These are phyloP conservation scores for Brienomyrus longianalis DNA, from an alignment of 2,113 vertebrate genomes.

Conservation along the genomic window DNA sequence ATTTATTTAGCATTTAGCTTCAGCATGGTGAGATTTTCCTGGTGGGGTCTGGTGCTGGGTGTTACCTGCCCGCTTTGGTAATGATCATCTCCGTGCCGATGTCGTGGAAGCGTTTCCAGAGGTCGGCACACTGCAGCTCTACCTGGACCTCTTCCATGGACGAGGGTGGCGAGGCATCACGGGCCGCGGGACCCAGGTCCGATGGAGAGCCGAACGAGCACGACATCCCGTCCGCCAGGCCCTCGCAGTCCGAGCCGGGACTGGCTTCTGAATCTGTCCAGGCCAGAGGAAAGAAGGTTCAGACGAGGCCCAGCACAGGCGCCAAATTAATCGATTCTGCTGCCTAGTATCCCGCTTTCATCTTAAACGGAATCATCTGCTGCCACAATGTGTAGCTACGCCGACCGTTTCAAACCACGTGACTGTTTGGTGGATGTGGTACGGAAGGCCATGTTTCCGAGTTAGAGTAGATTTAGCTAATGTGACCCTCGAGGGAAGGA, in stretches of 20 bases:
- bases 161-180: slow-evolving; percentile 61
- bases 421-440: background rate
- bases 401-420: background rate
- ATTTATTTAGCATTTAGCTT: background rate
- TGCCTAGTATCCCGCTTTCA: background rate
- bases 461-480: background rate
- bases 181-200: slow-evolving; percentile 64
- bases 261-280: slow-evolving; percentile 88
- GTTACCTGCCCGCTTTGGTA: slow-evolving; percentile 75
- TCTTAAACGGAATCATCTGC: background rate
- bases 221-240: slow-evolving; percentile 80
- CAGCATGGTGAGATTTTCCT: background rate
- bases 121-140: slow-evolving; percentile 71
- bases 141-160: slow-evolving; percentile 98
- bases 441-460: background rate
- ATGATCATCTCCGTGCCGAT: slow-evolving; percentile 79
- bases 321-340: background rate
- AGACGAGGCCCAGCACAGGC: background rate
- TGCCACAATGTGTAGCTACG: background rate
- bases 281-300: background rate
- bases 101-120: slow-evolving; percentile 73
- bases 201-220: slow-evolving; percentile 81
- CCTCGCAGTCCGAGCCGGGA: slow-evolving; percentile 86
- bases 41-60: background rate
- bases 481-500: background rate